Conservation (phyloP, 2,113 vertebrate genomes). For the Neogobius melanostomus region DNA sequence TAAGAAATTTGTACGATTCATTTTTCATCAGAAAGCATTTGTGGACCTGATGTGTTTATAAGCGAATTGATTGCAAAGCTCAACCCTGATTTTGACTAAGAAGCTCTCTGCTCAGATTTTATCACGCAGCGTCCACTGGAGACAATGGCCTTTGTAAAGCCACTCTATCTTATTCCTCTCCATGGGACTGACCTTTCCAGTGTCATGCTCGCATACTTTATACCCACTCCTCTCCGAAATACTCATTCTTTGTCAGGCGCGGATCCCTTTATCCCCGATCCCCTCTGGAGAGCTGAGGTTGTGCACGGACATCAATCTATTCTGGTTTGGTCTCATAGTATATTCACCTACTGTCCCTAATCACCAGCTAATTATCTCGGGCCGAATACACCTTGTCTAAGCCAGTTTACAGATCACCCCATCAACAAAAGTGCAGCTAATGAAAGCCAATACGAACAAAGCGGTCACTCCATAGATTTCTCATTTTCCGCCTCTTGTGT, state of each 20-base stretch:
- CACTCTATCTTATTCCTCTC: slow-evolving; percentile 26
- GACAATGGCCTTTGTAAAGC: slow-evolving; percentile 45
- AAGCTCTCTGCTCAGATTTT: slow-evolving; percentile 41
- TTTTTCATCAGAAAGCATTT: too few species aligned
- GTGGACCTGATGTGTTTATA: too few species aligned
- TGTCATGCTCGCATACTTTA: slow-evolving; percentile 45
- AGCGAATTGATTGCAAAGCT: slow-evolving; percentile 12
- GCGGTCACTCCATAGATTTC: slow-evolving; percentile 25
- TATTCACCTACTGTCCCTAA: slow-evolving; percentile 7
- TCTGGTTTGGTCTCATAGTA: slow-evolving; percentile 13
- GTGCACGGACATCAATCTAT: slow-evolving; percentile 24
- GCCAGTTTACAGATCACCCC: slow-evolving; percentile 16
- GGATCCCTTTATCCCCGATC: slow-evolving; percentile 23
- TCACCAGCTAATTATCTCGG: slow-evolving; percentile 16
- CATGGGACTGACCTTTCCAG: slow-evolving; percentile 56
- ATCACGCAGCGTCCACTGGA: slow-evolving; percentile 42
- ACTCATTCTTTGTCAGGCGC: slow-evolving; percentile 18
- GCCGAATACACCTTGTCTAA: not conserved
- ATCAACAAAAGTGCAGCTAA: slow-evolving; percentile 38
- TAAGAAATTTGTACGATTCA: too few species aligned
- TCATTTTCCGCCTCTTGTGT: slow-evolving; percentile 31
- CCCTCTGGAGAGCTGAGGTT: slow-evolving; percentile 27
- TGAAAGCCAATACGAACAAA: slow-evolving; percentile 20
- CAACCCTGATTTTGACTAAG: slow-evolving; percentile 22
- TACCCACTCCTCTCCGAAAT: slow-evolving; percentile 35